Evolutionary conservation across 2,797 vertebrate genomes (phyloP), one percentile per base, ranked within the genome.

Genomic region (Alosa sapidissima): DNA sequence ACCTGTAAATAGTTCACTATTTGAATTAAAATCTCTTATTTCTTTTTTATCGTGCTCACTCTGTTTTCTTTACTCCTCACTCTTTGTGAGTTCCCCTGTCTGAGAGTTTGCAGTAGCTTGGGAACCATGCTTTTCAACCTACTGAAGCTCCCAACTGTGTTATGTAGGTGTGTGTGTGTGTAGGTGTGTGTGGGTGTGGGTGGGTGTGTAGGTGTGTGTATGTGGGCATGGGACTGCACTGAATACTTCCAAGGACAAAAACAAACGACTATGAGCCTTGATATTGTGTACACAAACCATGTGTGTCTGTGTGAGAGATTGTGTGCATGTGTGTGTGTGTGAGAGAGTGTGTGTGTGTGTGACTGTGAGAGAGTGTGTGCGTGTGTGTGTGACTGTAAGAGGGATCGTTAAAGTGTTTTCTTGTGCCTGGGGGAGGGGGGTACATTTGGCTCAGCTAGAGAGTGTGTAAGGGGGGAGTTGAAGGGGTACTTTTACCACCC

Each of bases 401-500:
- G 41, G 19, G 21, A 52, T 62, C 45, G 48, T 48, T 72, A 81
- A 2, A 75, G 19, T 45, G 68, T 75, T 75, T 75, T 41, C 13
- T 41, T 75, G 14, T 75, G 68, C 13, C 81, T 86, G 81, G 86
- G 88, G 88, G 87, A 88, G 87, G 89, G 85, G 87, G 81, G 82
- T 88, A 82, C 84, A 88, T 86, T 89, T 87, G 86, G 81, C 83
- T 78, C 48, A 21, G 41, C 33, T 6, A 36, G 65, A 36, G 60
- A 28, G 24, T 65, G 60, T 65, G 68, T 45, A 5, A 75, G 68
- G 87, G 84, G 68, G 85, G 87, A 86, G 81, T 84, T 83, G 52
- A 68, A 8, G 19, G 36, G 58, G 85, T 84, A 88, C 68, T 88
- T 91, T 91, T 88, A 91, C 85, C 88, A 81, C 87, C 88, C 87